These are phyloP conservation scores for Syngnathus floridae DNA, from an alignment of 2,113 vertebrate genomes.

Conservation along the genomic window DNA sequence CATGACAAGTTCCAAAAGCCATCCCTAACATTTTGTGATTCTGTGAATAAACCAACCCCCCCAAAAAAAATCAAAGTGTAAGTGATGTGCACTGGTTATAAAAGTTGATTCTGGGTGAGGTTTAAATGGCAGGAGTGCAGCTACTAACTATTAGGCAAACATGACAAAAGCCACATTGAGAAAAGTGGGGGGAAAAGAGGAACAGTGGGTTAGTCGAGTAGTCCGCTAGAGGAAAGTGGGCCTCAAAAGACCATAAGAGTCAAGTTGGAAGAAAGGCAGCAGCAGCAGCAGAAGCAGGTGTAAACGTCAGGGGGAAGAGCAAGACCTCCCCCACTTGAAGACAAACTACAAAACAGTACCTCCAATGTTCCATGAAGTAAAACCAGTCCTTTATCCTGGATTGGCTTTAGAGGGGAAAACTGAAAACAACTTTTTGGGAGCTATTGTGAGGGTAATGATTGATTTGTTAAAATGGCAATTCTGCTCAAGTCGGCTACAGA, in stretches of 20 bases:
- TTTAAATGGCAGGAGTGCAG: slow-evolving; percentile 11
- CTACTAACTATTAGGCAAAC: slow-evolving; percentile 25
- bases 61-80: background rate
- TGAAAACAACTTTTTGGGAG: slow-evolving; percentile 20
- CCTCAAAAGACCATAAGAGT: slow-evolving; percentile 26
- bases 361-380: slow-evolving; percentile 34
- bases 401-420: slow-evolving; percentile 38
- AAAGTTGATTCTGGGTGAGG: background rate
- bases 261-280: slow-evolving; percentile 34
- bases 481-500: background rate
- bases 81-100: background rate
- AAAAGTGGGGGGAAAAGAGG: slow-evolving; percentile 26
- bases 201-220: slow-evolving; percentile 44
- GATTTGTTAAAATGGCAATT: slow-evolving; percentile 33
- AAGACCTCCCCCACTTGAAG: slow-evolving; percentile 44
- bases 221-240: slow-evolving; percentile 22
- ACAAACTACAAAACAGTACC: slow-evolving; percentile 38
- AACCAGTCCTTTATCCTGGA: slow-evolving; percentile 40
- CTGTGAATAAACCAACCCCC: background rate
- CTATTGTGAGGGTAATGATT: slow-evolving; percentile 33
- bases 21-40: background rate
- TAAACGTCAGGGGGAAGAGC: slow-evolving; percentile 37
- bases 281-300: background rate
- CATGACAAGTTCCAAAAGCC: no score
- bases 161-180: slow-evolving; percentile 43